Conservation (phyloP, 2,113 vertebrate genomes). For the Platichthys flesus region DNA sequence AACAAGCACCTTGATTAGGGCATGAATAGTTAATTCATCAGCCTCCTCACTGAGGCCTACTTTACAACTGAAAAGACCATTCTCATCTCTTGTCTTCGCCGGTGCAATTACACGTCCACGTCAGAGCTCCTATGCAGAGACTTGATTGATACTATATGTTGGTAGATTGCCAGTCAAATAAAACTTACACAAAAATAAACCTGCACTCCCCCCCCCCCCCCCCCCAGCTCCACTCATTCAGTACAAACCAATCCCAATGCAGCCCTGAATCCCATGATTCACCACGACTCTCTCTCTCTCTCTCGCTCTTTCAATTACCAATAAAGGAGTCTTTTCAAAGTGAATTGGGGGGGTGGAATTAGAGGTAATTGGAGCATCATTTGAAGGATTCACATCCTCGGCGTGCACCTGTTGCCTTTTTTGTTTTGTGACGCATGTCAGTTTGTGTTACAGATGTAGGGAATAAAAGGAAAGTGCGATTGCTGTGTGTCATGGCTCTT, state of each 20-base stretch:
- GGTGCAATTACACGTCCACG: slow-evolving; percentile 84
- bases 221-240: slow-evolving; percentile 16
- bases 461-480: slow-evolving; percentile 51
- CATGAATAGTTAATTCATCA: slow-evolving; percentile 86
- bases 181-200: slow-evolving; percentile 66
- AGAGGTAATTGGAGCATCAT: slow-evolving; percentile 75
- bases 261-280: slow-evolving; percentile 53
- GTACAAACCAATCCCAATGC: slow-evolving; percentile 46
- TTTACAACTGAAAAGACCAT: slow-evolving; percentile 81
- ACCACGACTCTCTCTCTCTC: slow-evolving; percentile 22
- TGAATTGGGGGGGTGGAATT: slow-evolving; percentile 71
- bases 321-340: slow-evolving; percentile 76
- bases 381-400: slow-evolving; percentile 72
- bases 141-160: slow-evolving; percentile 82
- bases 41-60: slow-evolving; percentile 74
- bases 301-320: slow-evolving; percentile 65
- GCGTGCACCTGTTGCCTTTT: slow-evolving; percentile 83
- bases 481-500: slow-evolving; percentile 20
- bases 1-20: slow-evolving; percentile 87
- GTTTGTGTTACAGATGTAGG: slow-evolving; percentile 42
- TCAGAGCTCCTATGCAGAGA: slow-evolving; percentile 76
- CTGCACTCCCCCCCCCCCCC: slow-evolving; percentile 34
- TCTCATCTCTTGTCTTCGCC: slow-evolving; percentile 80
- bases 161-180: slow-evolving; percentile 76
- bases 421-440: slow-evolving; percentile 58